Evolutionary conservation across 2,113 vertebrate species (phyloP).

Genomic region (Acanthochromis polyacanthus): DNA sequence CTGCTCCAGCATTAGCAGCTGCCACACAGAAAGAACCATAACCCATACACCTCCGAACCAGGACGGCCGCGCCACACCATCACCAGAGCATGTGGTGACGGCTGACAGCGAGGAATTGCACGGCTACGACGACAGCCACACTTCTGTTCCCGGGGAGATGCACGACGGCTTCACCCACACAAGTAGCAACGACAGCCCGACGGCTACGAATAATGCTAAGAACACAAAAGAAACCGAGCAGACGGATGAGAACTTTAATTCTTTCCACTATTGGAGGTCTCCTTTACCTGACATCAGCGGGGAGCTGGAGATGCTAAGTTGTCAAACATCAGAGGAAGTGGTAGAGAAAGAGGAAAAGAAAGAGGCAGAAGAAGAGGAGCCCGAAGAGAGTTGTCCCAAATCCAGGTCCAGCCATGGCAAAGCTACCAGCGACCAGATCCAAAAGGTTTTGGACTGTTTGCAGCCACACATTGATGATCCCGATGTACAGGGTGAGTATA

Average conservation of each 20-base stretch:
- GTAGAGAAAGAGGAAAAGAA: conserved; percentile 30
- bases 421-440: conserved; percentile 88
- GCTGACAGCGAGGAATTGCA: conserved; percentile 69
- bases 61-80: conserved; percentile 75
- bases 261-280: conserved; percentile 90
- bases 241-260: conserved; percentile 85
- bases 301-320: conserved; percentile 88
- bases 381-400: conserved; percentile 45
- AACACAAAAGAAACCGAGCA: conserved; percentile 68
- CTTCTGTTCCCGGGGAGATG: conserved; percentile 22
- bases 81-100: conserved; percentile 67
- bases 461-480: conserved; percentile 90
- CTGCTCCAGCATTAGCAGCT: conserved; percentile 63
- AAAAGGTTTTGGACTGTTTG: conserved; percentile 90
- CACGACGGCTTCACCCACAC: conserved; percentile 21
- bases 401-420: conserved; percentile 62
- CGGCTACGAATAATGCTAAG: conserved; percentile 58
- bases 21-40: conserved; percentile 69
- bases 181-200: conserved; percentile 37
- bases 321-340: conserved; percentile 54
- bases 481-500: conserved; percentile 89
- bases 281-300: conserved; percentile 91
- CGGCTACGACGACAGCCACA: conserved; percentile 61
- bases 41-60: conserved; percentile 75
- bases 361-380: conserved; percentile 53